These are phyloP conservation scores for Arrhopalites spinosus DNA, from an alignment of 2,888 invertebrate species.

Conservation along the genomic window DNA sequence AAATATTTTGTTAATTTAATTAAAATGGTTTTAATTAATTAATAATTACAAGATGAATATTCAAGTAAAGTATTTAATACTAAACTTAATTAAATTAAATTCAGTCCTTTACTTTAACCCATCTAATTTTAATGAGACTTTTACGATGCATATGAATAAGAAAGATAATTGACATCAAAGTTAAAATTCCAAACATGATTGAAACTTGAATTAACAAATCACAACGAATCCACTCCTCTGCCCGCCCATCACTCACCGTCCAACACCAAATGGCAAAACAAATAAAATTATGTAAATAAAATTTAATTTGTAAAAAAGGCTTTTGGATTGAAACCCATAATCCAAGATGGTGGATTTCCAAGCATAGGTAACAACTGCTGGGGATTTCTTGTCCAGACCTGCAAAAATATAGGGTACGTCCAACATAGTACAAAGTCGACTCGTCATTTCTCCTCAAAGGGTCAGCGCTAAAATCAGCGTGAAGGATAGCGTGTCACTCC, in stretches of 20 bases:
- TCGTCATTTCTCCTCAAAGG: constrained; percentile 41
- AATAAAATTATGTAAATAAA: constrained; percentile 47
- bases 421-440: constrained; percentile 40
- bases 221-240: background rate
- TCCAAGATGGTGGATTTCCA: constrained; percentile 52
- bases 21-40: too few species aligned
- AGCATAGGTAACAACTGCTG: constrained; percentile 41
- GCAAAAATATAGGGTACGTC: constrained; percentile 39
- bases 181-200: background rate
- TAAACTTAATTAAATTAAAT: too few species aligned
- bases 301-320: constrained; percentile 49
- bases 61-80: too few species aligned
- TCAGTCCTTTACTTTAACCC: too few species aligned
- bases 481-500: background rate
- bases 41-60: too few species aligned
- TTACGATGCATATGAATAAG: background rate
- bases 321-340: constrained; percentile 50
- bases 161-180: background rate
- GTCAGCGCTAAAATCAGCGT: constrained; percentile 19
- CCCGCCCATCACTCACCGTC: background rate
- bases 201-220: background rate
- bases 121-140: too few species aligned
- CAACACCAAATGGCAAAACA: constrained; percentile 46
- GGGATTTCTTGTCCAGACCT: constrained; percentile 42
- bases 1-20: too few species aligned